Base-by-base conservation (phyloP, 2,888 invertebrate genomes). In the Anagyrus pseudococci region DNA sequence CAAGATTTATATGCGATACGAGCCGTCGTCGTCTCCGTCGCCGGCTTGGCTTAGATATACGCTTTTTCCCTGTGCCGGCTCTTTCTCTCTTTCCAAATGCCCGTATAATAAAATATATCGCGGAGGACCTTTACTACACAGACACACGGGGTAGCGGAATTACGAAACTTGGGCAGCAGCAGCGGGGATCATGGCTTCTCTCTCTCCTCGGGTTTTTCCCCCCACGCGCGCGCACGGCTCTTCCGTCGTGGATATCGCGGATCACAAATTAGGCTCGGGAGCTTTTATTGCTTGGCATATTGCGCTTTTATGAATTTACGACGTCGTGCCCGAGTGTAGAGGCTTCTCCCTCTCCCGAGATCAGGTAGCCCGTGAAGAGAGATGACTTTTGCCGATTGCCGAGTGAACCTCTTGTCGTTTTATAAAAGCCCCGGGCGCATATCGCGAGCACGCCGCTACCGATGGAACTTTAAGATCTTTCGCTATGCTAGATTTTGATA, bases 231-330 rank as follows among this genome's bases (percentile, higher is more conserved):
- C n/a, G n/a, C n/a, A n/a, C n/a, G n/a, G n/a, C n/a, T n/a, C n/a
- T n/a, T n/a, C n/a, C n/a, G n/a, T n/a, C n/a, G n/a, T n/a, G n/a
- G n/a, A n/a, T 41, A 40, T 15, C 25, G 40, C 17, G 40, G 40
- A 50, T 58, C 50, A 50, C 54, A 58, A 63, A 63, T 50, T 63
- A 50, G 29, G 43, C 33, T 47, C 8, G n/a, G n/a, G 33, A 20
- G 40, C 13, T 37, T 47, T 20, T 52, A 55, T 61, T 47, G 43
- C 50, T 15, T 44, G 49, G 26, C 44, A 33, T 61, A 61, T 50
- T 49, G 26, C 53, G 43, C 19, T 25, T 55, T 55, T 55, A 46
- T 58, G 46, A 55, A 63, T 63, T 58, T 58, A 63, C 41, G 63
- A 41, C 22, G 25, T 58, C 55, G 50, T 63, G 55, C 19, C n/a